Percentiles rank a stretch among this genome's conserved stretches.
phyloP scores from a whole-genome alignment of 2,797 vertebrate genomes.

The Rhynchonycteris naso region DNA sequence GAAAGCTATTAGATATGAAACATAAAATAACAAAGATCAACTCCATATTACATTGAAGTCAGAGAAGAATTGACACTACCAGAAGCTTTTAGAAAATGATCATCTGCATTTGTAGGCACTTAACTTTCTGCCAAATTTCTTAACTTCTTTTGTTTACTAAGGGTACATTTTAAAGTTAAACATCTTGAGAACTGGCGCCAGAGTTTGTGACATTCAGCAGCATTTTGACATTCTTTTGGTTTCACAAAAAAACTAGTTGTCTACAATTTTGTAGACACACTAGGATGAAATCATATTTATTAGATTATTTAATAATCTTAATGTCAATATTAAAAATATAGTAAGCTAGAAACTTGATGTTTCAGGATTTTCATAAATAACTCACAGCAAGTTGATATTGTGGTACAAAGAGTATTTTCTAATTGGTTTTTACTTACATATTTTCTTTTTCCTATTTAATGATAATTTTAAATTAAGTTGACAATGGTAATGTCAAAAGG shows the following conservation, averaged over 20 bases:
- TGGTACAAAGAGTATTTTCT: neutral
- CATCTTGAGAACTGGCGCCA: constrained; percentile 65
- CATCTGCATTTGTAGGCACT: constrained; percentile 65
- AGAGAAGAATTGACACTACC: neutral
- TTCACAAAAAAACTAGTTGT: constrained; percentile 63
- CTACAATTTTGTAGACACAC: constrained; percentile 60
- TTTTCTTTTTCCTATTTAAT: neutral
- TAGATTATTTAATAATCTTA: constrained; percentile 24
- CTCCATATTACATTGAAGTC: neutral
- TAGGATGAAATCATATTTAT: constrained; percentile 21
- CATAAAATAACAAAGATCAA: constrained; percentile 17
- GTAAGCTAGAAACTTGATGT: constrained; percentile 3
- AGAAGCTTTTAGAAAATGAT: constrained; percentile 59
- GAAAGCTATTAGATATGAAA: neutral
- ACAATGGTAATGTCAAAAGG: neutral
- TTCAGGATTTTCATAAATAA: neutral
- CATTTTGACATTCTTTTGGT: constrained; percentile 55
- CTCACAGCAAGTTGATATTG: neutral
- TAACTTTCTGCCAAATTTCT: constrained; percentile 67
- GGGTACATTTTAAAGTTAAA: constrained; percentile 70
- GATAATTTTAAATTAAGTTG: constrained; percentile 18
- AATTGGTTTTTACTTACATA: neutral
- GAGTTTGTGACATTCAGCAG: constrained; percentile 61
- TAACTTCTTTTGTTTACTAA: constrained; percentile 71
- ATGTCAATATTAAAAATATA: constrained; percentile 16